Evolutionary conservation across 92 coral and sea anemone species (phyloP).

Genomic region (Phenganax marumi): DNA sequence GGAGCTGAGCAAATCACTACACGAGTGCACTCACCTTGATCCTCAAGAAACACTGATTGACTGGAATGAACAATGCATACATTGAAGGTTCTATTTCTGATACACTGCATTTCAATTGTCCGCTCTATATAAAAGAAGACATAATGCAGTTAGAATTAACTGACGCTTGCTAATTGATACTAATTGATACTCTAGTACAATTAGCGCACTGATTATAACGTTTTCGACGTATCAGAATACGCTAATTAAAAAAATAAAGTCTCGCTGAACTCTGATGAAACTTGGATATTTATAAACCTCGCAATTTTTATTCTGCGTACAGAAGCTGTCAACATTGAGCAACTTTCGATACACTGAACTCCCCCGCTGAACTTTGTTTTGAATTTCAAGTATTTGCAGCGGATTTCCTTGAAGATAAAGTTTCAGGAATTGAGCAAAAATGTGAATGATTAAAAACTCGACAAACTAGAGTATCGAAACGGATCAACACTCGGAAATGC

Average conservation of each 20-base stretch:
- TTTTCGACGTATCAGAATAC: no score
- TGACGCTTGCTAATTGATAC: no score
- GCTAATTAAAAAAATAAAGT: no score
- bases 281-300: no score
- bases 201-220: no score
- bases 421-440: constrained; percentile 21
- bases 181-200: no score
- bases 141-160: no score
- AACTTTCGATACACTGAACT: constrained; percentile 17
- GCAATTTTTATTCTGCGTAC: no score
- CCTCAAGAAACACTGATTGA: not conserved
- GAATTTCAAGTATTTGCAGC: constrained; percentile 18
- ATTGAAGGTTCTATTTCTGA: no score
- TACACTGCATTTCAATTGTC: no score
- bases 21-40: not conserved
- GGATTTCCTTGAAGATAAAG: constrained; percentile 28
- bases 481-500: constrained; percentile 11
- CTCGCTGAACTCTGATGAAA: no score
- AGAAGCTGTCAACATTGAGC: not conserved
- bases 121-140: no score
- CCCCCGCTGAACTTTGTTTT: constrained; percentile 13
- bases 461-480: not conserved
- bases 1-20: not conserved
- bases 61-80: not conserved
- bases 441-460: not conserved